phyloP scores from a whole-genome alignment of 2,797 vertebrate genomes.

The Parauchenoglanis ngamensis region DNA sequence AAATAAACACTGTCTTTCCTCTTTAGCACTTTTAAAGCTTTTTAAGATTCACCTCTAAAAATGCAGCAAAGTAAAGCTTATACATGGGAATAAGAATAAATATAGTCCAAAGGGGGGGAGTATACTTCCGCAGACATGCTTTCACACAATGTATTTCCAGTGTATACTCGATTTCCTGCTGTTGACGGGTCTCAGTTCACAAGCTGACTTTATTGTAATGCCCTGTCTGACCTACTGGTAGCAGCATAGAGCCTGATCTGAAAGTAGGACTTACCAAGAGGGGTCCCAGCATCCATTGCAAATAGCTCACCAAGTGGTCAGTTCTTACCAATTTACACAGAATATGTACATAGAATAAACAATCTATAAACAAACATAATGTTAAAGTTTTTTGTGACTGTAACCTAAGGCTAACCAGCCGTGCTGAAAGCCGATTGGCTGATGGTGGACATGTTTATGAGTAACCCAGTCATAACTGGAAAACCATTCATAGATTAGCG shows the following conservation, averaged over 20 bases:
- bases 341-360: not conserved
- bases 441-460: not conserved
- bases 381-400: not conserved
- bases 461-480: not conserved
- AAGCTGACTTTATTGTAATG: too few relatives aligned
- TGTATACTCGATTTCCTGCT: too few relatives aligned
- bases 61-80: not conserved
- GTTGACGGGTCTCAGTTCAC: too few relatives aligned
- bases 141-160: too few relatives aligned
- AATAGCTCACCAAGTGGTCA: not conserved
- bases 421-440: not conserved
- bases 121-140: too few relatives aligned
- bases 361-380: not conserved
- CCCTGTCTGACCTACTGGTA: too few relatives aligned
- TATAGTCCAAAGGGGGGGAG: not conserved
- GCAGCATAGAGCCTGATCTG: too few relatives aligned
- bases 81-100: not conserved
- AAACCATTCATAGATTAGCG: not conserved
- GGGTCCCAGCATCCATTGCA: not conserved
- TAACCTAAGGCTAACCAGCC: too few relatives aligned
- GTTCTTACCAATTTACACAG: not conserved
- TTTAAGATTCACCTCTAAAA: not conserved
- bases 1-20: not conserved
- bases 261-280: too few relatives aligned
- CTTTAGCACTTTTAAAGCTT: not conserved